Evolutionary conservation across 2,113 vertebrate species (phyloP), one percentile per base, ranked within the genome.

Genomic region (Phodopus roborovskii): DNA sequence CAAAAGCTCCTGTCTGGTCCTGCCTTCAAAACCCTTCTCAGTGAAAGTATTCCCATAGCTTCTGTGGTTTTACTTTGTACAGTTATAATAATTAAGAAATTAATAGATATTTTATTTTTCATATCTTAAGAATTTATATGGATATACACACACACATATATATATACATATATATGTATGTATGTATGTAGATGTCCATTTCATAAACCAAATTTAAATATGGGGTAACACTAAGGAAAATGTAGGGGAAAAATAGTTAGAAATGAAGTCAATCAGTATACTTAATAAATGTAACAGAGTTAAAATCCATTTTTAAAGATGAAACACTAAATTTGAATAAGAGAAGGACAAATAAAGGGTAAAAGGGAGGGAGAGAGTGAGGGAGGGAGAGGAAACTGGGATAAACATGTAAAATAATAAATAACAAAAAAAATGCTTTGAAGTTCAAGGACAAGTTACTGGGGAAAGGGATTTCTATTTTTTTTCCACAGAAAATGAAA

Each of bases 301-400:
- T 58, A 81, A 81, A n/a, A 56, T 3, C 4, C 16, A 9, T 20
- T 79, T 56, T 79, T 45, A 53, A 68, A 68, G 30, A 33, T 68
- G 30, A 45, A 45, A 45, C 6, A 45, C 3, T 45, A 45, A 45
- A 45, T 45, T 48, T 78, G 45, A 94, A 78, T 60, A 92, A 82
- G 91, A 7, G 60, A 90, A 94, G 53, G 48, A 8, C 42, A 94
- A 66, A 96, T 88, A 75, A 88, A 50, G n/a, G n/a, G n/a, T n/a
- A n/a, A n/a, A n/a, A n/a, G n/a, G n/a, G n/a, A n/a, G n/a, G n/a
- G n/a, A n/a, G n/a, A n/a, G n/a, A n/a, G n/a, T n/a, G n/a, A n/a
- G n/a, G n/a, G n/a, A n/a, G n/a, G n/a, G n/a, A n/a, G n/a, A n/a
- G n/a, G n/a, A n/a, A n/a, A n/a, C n/a, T n/a, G n/a, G n/a, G n/a